These are phyloP conservation scores for Centrocercus urophasianus DNA, from an alignment of 2,113 vertebrate genomes.

Conservation along the genomic window DNA sequence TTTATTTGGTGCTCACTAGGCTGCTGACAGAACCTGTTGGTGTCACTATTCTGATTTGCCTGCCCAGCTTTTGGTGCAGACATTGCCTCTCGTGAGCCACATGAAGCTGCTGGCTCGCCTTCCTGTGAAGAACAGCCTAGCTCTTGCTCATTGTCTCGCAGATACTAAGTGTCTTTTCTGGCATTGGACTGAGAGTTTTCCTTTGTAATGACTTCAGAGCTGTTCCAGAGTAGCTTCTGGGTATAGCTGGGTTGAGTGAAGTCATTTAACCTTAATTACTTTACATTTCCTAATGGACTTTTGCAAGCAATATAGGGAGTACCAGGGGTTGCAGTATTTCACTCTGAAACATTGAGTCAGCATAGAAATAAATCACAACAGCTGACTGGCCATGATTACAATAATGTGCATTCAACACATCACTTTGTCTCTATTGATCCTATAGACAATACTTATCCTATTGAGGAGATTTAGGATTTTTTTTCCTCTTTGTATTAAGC, in stretches of 20 bases:
- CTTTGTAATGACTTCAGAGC: slow-evolving; percentile 23
- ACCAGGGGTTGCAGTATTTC: slow-evolving; percentile 7
- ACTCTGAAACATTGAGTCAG: slow-evolving; percentile 23
- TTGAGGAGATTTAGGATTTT: neutral
- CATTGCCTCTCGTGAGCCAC: neutral
- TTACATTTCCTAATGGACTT: slow-evolving; percentile 25
- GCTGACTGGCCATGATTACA: slow-evolving; percentile 13
- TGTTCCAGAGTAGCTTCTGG: neutral
- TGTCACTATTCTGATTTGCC: fast-evolving
- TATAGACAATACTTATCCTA: neutral
- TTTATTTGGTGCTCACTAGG: neutral
- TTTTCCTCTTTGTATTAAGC: neutral
- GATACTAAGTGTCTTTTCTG: neutral
- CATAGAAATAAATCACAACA: neutral
- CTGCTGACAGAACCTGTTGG: neutral
- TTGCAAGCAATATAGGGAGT: neutral
- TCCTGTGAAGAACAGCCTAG: neutral
- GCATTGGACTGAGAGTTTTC: neutral
- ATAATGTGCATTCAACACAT: neutral
- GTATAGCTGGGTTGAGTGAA: neutral
- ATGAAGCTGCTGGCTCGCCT: neutral
- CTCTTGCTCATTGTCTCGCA: neutral
- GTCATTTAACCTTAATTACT: slow-evolving; percentile 28
- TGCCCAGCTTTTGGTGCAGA: neutral
- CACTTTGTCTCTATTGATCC: slow-evolving; percentile 28